Evolutionary conservation across 2,888 invertebrate genomes (phyloP), one percentile per base, ranked within the genome.

Genomic region (Rhamphomyia laevipes): DNA sequence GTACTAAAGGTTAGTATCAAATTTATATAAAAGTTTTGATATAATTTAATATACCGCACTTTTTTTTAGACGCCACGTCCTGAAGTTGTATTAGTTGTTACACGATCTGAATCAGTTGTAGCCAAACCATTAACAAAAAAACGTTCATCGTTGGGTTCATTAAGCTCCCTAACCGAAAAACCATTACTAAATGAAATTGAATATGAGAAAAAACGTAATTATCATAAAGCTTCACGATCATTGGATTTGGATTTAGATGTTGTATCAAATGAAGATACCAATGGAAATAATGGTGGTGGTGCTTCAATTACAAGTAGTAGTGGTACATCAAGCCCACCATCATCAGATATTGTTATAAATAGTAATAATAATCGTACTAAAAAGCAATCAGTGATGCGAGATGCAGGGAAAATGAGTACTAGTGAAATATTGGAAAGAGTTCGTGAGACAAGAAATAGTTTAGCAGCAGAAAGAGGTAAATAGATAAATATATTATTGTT

Each of bases 31-130:
- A 41, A 17, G 47, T 47, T 35, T n/a, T 40, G 1, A 17, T 23
- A 15, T 27, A 38, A 3, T 37, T 27, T 31, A 15, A n/a, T n/a
- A 18, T 48, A 43, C 4, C 42, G 12, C 15, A 48, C 10, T 41
- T 48, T 47, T 51, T 54, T 59, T 1, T 64, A 86, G 86, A 80
- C 84, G 51, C 86, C 89, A 52, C 79, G 86, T 51, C 78, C 83
- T 41, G 84, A 87, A 70, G 84, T 89, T 54, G 79, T 84, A 16
- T 75, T 91, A 58, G 86, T 87, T 59, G 78, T 89, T 58, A 80
- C 82, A 59, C 70, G 86, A 63, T 70, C 70, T 47, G 70, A 70
- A 51, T 70, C 70, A 49, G 57, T 70, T 46, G 55, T 68, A 41
- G 59, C 64, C 6, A 69, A 68, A 53, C 56, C 66, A 7, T 56